Evolutionary conservation across 2,888 invertebrate genomes (phyloP).

Genomic region (Eurytoma californica): DNA sequence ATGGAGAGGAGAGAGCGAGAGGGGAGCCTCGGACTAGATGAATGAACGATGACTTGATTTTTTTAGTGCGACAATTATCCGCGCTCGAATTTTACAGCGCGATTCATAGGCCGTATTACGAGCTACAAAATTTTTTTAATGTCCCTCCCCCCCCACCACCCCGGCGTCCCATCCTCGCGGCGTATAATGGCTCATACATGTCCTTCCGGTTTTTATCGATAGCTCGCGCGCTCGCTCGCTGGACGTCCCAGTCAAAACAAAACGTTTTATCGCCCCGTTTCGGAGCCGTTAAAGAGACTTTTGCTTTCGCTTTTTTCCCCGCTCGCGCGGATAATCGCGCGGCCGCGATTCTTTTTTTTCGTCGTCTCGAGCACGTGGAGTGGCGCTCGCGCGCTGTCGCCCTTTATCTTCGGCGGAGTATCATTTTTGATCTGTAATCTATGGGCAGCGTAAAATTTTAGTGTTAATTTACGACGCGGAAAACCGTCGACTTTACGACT

Average conservation of each 20-base stretch:
- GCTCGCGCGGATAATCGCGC: background rate
- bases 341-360: background rate
- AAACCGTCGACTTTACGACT: constrained; percentile 66
- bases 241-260: constrained; percentile 48
- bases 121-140: constrained; percentile 54
- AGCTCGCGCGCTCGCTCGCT: constrained; percentile 22
- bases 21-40: constrained; percentile 23
- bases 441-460: constrained; percentile 58
- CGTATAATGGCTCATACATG: constrained; percentile 54
- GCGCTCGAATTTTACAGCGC: constrained; percentile 55
- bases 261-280: constrained; percentile 49
- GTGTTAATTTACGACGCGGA: constrained; percentile 65
- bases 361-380: background rate
- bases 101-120: constrained; percentile 56
- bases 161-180: background rate
- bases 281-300: constrained; percentile 42
- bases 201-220: constrained; percentile 57
- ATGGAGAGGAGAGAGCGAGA: constrained; percentile 3
- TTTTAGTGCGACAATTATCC: constrained; percentile 57
- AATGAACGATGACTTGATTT: constrained; percentile 54
- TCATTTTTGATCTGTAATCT: constrained; percentile 58
- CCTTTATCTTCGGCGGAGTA: constrained; percentile 25
- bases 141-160: constrained; percentile 8
- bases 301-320: constrained; percentile 37
- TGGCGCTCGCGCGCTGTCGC: background rate